Evolutionary conservation across 2,113 vertebrate genomes (phyloP).

Genomic region (Miniopterus natalensis): DNA sequence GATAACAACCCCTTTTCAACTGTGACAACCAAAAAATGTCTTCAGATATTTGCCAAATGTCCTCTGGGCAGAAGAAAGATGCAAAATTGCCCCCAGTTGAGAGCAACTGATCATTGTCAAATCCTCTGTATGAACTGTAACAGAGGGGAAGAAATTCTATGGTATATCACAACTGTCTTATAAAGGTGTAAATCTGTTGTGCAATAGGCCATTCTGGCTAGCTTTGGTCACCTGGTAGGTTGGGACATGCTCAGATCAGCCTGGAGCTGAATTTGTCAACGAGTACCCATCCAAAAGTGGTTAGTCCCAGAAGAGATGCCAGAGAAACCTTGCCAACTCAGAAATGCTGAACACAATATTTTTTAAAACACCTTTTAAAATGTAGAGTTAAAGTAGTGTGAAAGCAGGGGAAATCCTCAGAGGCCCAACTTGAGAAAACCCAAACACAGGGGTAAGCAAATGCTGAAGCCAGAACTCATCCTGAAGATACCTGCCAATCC

Average conservation of each 20-base stretch:
- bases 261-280: neutral
- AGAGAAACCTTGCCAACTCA: neutral
- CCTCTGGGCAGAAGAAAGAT: neutral
- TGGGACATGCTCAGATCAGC: neutral
- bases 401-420: neutral
- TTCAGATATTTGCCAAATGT: neutral
- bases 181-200: neutral
- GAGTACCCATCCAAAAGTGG: neutral
- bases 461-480: neutral
- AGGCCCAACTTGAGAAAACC: neutral
- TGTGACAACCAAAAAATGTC: neutral
- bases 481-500: neutral
- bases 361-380: neutral
- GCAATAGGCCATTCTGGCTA: neutral
- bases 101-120: neutral
- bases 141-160: neutral
- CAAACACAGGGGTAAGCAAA: neutral
- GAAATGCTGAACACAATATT: neutral
- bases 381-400: neutral
- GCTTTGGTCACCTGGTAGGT: neutral
- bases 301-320: neutral
- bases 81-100: neutral
- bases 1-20: neutral
- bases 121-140: neutral
- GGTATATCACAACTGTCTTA: constrained; percentile 2